Conservation (phyloP, 2,888 invertebrate genomes). For the Balanococcus diminutus region DNA sequence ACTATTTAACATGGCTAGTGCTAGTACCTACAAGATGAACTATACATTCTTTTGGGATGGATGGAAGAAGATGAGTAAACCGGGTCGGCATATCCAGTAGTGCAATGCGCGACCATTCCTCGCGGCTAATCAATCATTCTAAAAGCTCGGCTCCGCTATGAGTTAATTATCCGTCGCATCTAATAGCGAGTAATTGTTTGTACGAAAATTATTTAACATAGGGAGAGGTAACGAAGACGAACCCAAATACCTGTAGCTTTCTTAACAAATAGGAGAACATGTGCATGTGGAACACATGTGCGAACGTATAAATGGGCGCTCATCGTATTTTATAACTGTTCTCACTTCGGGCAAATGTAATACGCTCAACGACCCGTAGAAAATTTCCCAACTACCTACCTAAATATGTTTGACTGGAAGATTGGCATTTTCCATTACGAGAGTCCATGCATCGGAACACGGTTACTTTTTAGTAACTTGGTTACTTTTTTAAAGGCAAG, state of each 20-base stretch:
- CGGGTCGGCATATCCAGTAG: conserved; percentile 28
- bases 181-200: conserved; percentile 22
- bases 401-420: no score
- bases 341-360: neutral
- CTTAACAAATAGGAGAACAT: neutral
- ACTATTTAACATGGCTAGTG: conserved; percentile 14
- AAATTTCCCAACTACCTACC: neutral
- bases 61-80: neutral
- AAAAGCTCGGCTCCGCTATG: neutral
- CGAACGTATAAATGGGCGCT: neutral
- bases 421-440: no score
- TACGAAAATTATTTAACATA: neutral
- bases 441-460: no score
- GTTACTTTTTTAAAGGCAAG: no score
- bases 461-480: no score
- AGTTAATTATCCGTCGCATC: conserved; percentile 12
- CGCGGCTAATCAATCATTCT: conserved; percentile 47
- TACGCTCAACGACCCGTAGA: neutral
- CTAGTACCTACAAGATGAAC: neutral
- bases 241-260: neutral
- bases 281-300: neutral
- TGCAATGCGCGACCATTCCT: conserved; percentile 41
- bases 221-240: neutral
- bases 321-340: neutral
- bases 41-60: conserved; percentile 25